Percentiles rank a stretch among this genome's conserved stretches.
phyloP scores from a whole-genome alignment of 1,140 invertebrate species.

The Trachymyrmex septentrionalis region DNA sequence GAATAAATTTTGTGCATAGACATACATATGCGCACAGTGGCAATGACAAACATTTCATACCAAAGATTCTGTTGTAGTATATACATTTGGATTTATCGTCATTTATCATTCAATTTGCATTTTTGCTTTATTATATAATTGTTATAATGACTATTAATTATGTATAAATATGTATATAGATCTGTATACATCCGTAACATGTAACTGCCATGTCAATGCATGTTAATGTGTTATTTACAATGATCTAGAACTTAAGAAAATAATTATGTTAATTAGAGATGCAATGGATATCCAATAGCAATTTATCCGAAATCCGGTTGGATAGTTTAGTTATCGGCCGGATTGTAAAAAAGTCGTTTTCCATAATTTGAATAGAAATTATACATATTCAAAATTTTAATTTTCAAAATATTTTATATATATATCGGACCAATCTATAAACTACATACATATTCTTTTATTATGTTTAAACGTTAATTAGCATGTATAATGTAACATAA shows the following conservation, averaged over 20 bases:
- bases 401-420: too few relatives aligned
- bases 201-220: constrained; percentile 52
- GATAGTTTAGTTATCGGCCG: too few relatives aligned
- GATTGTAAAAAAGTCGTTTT: too few relatives aligned
- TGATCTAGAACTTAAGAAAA: constrained; percentile 48
- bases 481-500: too few relatives aligned
- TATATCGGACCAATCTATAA: too few relatives aligned
- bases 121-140: constrained; percentile 61
- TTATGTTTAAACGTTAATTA: too few relatives aligned
- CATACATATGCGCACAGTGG: constrained; percentile 66
- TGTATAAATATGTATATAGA: constrained; percentile 79
- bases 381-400: too few relatives aligned
- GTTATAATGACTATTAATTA: constrained; percentile 67
- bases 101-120: constrained; percentile 54
- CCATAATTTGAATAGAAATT: too few relatives aligned
- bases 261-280: background rate
- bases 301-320: too few relatives aligned
- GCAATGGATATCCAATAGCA: too few relatives aligned
- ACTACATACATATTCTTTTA: too few relatives aligned
- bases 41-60: constrained; percentile 83
- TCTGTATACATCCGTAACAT: constrained; percentile 68
- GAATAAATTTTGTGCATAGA: constrained; percentile 36
- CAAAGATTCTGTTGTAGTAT: constrained; percentile 83
- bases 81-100: constrained; percentile 45
- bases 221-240: constrained; percentile 15